phyloP scores from a whole-genome alignment of 2,888 invertebrate species.

The Latrodectus elegans region DNA sequence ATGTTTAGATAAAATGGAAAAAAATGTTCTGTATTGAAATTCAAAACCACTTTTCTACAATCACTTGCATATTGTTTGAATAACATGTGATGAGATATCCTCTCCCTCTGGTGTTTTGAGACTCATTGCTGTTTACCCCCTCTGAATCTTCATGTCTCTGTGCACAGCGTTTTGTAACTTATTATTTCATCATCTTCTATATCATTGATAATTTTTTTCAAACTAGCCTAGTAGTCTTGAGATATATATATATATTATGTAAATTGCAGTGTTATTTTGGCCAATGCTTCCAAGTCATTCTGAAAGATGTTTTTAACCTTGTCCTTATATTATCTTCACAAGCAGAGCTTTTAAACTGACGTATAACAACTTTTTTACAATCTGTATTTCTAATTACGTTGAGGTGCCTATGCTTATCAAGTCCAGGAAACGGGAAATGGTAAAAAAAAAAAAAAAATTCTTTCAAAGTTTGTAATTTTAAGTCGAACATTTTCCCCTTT shows the following conservation, averaged over 20 bases:
- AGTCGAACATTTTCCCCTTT: slow-evolving; percentile 53
- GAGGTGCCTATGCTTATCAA: slow-evolving; percentile 66
- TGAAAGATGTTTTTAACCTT: slow-evolving; percentile 59
- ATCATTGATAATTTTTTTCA: slow-evolving; percentile 47
- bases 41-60: neutral
- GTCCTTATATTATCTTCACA: slow-evolving; percentile 46
- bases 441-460: slow-evolving; percentile 30
- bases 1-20: slow-evolving; percentile 11
- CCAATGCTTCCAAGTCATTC: slow-evolving; percentile 61
- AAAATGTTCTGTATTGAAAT: neutral
- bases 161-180: slow-evolving; percentile 65
- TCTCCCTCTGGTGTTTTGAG: slow-evolving; percentile 33
- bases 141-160: slow-evolving; percentile 49
- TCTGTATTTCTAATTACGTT: slow-evolving; percentile 67
- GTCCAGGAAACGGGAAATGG: slow-evolving; percentile 17
- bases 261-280: slow-evolving; percentile 62
- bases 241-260: slow-evolving; percentile 23
- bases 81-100: neutral
- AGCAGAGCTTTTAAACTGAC: slow-evolving; percentile 68
- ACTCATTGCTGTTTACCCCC: slow-evolving; percentile 63
- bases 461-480: slow-evolving; percentile 32
- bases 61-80: neutral
- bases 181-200: slow-evolving; percentile 59
- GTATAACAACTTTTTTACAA: slow-evolving; percentile 62
- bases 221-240: slow-evolving; percentile 49